Evolutionary conservation across 1,140 invertebrate genomes (phyloP), one percentile per base, ranked within the genome.

Genomic region (Anoplolepis gracilipes): DNA sequence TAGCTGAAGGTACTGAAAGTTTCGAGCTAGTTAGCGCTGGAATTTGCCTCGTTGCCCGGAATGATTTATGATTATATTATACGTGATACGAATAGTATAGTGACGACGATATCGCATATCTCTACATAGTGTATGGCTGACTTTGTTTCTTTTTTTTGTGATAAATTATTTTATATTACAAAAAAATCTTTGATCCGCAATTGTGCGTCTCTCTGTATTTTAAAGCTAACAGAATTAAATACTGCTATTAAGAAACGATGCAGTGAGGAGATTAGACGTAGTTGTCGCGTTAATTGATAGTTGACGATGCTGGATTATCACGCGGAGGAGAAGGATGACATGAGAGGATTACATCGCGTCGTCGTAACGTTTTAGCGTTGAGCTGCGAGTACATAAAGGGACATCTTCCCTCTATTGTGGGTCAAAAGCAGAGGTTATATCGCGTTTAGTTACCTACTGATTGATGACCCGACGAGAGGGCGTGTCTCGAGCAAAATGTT

Each of bases 361-460:
- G 13, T 67, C 22, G 39, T 36, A 36, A 33, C 30, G 39, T 28
- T 8, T 70, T 59, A 42, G 13, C 53, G 67, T 33, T 42, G 3
- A 16, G 77, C n/a, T 39, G 30, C 13, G 61, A n/a, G n/a, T 72
- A 39, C 55, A 73, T 73, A 79, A 79, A 28, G 76, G 53, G 76
- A 79, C 76, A 42, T 53, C 39, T 49, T 49, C 13, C 13, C 55
- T 55, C 70, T 46, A 46, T 82, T 55, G 53, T 25, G 28, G 78
- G 39, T 72, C 67, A 72, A 72, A 82, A 82, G 78, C 78, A 49
- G 36, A 62, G 57, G 42, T 69, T 69, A 84, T 49, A 69, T 36
- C 86, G 86, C 65, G 69, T 81, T 85, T 88, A 88, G 85, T 77
- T 77, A 64, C 73, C 82, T 86, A 85, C 85, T 85, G 88, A 90